phyloP scores from a whole-genome alignment of 2,797 vertebrate genomes.

The Ctenochaetus hawaiiensis region DNA sequence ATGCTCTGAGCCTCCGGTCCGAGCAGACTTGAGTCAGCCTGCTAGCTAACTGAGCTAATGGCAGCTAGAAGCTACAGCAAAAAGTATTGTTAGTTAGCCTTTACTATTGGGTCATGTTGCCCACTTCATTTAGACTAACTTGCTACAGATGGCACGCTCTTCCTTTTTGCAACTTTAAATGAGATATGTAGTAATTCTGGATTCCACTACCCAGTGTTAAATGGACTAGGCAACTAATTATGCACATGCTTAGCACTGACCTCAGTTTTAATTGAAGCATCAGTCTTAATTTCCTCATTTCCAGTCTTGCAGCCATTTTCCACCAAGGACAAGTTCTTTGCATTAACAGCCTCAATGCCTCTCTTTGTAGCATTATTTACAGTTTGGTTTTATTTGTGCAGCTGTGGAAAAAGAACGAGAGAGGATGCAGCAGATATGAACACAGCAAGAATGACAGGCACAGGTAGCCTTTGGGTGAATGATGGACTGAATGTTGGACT shows the following conservation, averaged over 20 bases:
- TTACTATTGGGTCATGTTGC: too few species aligned
- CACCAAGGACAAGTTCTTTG: slow-evolving; percentile 51
- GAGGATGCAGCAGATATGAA: slow-evolving; percentile 30
- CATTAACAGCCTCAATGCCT: slow-evolving; percentile 15
- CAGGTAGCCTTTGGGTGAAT: slow-evolving; percentile 36
- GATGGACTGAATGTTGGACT: slow-evolving; percentile 33
- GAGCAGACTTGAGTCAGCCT: too few species aligned
- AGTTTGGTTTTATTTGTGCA: slow-evolving; percentile 35
- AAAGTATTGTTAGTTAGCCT: too few species aligned
- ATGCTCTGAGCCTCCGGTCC: too few species aligned
- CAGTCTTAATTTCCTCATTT: neutral
- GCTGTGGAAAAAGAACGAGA: slow-evolving; percentile 10
- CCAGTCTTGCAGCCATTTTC: neutral
- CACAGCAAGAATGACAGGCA: slow-evolving; percentile 16
- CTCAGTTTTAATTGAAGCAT: slow-evolving; percentile 2
- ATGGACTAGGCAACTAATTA: too few species aligned
- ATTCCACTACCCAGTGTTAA: too few species aligned
- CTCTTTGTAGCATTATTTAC: slow-evolving; percentile 30
- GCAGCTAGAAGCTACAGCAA: too few species aligned
- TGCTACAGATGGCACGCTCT: too few species aligned
- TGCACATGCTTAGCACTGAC: neutral
- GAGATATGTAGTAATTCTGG: too few species aligned
- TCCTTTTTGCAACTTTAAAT: too few species aligned
- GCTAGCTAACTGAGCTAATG: too few species aligned
- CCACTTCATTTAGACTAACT: too few species aligned